Conservation (phyloP, 1,140 invertebrate species). For the Saccostrea cuccullata region DNA sequence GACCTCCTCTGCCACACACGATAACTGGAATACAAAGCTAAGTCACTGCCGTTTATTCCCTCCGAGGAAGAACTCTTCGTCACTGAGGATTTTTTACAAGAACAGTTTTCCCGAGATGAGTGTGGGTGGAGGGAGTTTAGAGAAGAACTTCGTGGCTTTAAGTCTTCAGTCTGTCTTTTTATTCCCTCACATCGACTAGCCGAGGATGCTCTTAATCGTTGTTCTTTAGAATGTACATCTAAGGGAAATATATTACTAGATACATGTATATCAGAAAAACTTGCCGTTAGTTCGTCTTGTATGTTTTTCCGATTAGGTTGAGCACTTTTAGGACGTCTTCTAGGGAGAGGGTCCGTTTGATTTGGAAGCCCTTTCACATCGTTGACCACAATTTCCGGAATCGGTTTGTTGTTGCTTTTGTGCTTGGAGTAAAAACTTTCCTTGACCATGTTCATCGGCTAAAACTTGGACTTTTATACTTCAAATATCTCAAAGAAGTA, state of each 20-base stretch:
- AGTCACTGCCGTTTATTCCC: slow-evolving; percentile 5
- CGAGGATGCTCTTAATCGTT: background rate
- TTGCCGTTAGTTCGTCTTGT: background rate
- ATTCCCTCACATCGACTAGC: background rate
- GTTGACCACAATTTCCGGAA: background rate
- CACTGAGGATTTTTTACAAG: background rate
- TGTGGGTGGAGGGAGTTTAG: background rate
- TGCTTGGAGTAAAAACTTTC: background rate
- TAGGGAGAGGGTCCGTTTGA: background rate
- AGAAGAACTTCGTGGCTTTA: background rate
- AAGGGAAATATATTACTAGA: background rate
- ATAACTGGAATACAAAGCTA: slow-evolving; percentile 9
- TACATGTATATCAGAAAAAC: background rate
- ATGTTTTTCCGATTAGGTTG: background rate
- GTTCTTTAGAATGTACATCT: background rate
- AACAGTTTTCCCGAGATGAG: background rate
- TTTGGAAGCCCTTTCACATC: background rate
- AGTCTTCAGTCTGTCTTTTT: background rate
- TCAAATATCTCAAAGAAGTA: background rate
- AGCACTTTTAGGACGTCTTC: background rate
- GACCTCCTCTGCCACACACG: background rate
- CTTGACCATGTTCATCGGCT: background rate
- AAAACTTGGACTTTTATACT: background rate
- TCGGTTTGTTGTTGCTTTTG: background rate
- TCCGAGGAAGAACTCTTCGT: background rate